These are phyloP conservation scores for Caerostris darwini DNA, from an alignment of 1,140 invertebrate genomes.

Conservation along the genomic window DNA sequence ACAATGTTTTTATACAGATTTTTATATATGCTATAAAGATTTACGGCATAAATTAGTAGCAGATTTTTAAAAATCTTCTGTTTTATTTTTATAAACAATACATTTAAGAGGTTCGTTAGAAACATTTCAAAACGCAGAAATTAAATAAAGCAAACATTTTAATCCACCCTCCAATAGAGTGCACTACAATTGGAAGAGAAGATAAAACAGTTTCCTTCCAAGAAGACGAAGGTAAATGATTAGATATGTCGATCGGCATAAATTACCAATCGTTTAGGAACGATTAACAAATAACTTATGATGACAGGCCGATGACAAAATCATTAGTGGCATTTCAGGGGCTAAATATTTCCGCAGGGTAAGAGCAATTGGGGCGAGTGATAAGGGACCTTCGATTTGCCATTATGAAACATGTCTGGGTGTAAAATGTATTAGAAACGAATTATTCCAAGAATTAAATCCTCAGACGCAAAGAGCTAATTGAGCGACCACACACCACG, in stretches of 20 bases:
- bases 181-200: not conserved
- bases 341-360: constrained; percentile 75
- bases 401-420: constrained; percentile 69
- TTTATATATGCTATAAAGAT: too few relatives aligned
- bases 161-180: too few relatives aligned
- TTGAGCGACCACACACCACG: constrained; percentile 66
- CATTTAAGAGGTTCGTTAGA: too few relatives aligned
- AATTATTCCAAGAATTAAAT: constrained; percentile 74
- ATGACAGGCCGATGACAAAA: constrained; percentile 75
- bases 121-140: too few relatives aligned
- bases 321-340: constrained; percentile 75
- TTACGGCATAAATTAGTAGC: too few relatives aligned
- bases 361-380: constrained; percentile 57
- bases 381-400: constrained; percentile 77
- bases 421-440: constrained; percentile 77
- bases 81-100: too few relatives aligned
- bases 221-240: constrained; percentile 22
- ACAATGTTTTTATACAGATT: too few relatives aligned
- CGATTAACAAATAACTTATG: constrained; percentile 78
- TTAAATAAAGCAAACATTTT: too few relatives aligned
- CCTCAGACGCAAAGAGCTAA: constrained; percentile 71
- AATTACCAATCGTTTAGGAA: constrained; percentile 77
- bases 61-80: too few relatives aligned
- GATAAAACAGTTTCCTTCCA: constrained; percentile 28
- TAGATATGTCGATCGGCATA: constrained; percentile 72